These are phyloP conservation scores for Drosophila macrospina DNA, from an alignment of 2,888 invertebrate genomes.

Conservation along the genomic window DNA sequence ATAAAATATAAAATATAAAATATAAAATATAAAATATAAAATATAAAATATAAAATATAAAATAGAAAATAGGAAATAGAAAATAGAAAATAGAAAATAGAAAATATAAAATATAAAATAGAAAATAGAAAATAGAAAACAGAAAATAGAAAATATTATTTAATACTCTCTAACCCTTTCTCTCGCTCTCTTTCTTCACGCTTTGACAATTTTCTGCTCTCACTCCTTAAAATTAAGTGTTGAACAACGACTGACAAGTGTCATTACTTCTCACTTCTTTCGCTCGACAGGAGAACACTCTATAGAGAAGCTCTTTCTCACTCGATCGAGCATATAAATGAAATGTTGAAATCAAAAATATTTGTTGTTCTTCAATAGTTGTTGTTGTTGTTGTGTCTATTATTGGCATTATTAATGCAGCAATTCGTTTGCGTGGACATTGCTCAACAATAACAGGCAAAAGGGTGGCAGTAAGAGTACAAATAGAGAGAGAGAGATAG, in stretches of 20 bases:
- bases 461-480: constrained; percentile 1
- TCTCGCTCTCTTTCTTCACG: too few species aligned
- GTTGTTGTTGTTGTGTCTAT: constrained; percentile 51
- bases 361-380: constrained; percentile 8
- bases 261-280: not conserved
- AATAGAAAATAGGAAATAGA: too few species aligned
- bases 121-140: too few species aligned
- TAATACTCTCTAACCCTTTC: too few species aligned
- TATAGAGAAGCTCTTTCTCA: not conserved
- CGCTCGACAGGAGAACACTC: not conserved
- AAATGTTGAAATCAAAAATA: constrained; percentile 22
- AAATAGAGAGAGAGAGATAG: not conserved
- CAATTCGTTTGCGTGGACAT: constrained; percentile 64
- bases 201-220: not conserved
- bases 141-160: too few species aligned
- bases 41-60: too few species aligned
- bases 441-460: constrained; percentile 38
- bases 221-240: not conserved
- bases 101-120: too few species aligned
- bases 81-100: too few species aligned
- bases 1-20: too few species aligned
- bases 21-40: too few species aligned
- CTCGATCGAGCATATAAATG: too few species aligned
- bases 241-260: not conserved
- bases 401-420: constrained; percentile 72